Base-by-base conservation (phyloP, 2,888 invertebrate genomes). In the Nymphalis polychloros region DNA sequence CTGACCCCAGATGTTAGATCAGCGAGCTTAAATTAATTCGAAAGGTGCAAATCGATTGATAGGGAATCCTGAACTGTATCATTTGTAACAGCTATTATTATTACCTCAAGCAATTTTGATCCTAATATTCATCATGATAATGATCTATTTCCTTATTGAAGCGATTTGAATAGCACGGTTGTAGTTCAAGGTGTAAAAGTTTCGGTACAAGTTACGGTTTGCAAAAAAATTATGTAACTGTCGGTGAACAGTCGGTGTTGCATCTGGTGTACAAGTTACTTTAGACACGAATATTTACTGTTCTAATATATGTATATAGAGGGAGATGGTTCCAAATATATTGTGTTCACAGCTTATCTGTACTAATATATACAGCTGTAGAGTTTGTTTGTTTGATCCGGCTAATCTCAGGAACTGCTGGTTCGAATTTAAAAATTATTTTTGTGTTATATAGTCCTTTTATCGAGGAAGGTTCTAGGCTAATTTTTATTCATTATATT, bases 1-100 rank as follows among this genome's bases (percentile, higher is more conserved):
- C 41, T 67, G 73, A 73, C 65, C 72, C 73, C 75, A 75, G 72
- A 70, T 74, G 75, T 57, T 60, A 41, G 41, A 52, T 50, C 50
- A 20, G 59, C 41, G 64, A 61, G 64, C 61, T 63, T 63, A 68
- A 65, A 68, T 52, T 52, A 52, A 23, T 52, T 67, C 50, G 61
- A 73, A 73, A 74, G 73, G 74, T 74, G 73, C 70, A 61, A 68
- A 67, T 48, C 46, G 6, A 68, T 63, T 69, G 70, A 71, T 70
- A 73, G 72, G 70, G 72, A 73, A 70, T 67, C 70, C 64, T 60
- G 60, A 66, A 60, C 64, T 64, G 64, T 69, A 67, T 64, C 52
- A 59, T 67, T 64, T 55, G 67, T 61, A 64, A 41, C 47, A 57
- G 41, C 55, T 49, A 49, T 23, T 27, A 47, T 49, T 46, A n/a